These are phyloP conservation scores for Galeopterus variegatus DNA, from an alignment of 2,113 vertebrate species.

Conservation along the genomic window DNA sequence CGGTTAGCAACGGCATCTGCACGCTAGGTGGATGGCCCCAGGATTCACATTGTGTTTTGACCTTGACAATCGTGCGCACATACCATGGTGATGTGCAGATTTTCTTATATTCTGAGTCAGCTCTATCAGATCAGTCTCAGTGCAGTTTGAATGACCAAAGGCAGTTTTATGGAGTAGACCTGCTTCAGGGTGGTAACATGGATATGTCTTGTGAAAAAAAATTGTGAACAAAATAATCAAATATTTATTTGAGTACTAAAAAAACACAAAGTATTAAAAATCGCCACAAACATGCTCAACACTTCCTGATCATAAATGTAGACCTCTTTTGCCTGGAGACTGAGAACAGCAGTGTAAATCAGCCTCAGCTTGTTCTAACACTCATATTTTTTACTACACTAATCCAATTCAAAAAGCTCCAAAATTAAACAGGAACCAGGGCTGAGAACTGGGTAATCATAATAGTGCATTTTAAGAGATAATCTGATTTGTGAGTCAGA, in stretches of 20 bases:
- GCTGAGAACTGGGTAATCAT: not conserved
- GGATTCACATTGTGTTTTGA: not conserved
- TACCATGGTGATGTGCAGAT: not conserved
- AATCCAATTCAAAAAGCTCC: not conserved
- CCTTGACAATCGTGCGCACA: not conserved
- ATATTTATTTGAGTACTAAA: not conserved
- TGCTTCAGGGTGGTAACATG: not conserved
- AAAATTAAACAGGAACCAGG: not conserved
- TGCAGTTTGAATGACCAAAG: conserved; percentile 19
- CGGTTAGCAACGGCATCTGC: not conserved
- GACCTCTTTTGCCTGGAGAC: not conserved
- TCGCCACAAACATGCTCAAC: not conserved
- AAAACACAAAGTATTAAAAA: conserved; percentile 14
- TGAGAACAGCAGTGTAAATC: not conserved
- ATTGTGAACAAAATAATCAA: not conserved
- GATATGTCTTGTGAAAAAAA: not conserved
- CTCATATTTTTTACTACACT: not conserved
- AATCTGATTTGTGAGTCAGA: not conserved
- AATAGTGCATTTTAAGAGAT: not conserved
- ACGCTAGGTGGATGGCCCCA: not conserved
- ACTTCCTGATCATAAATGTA: not conserved
- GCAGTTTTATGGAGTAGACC: not conserved
- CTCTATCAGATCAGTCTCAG: not conserved
- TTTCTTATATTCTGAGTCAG: not conserved
- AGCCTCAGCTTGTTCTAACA: not conserved